Evolutionary conservation across 2,113 vertebrate species (phyloP), one percentile per base, ranked within the genome.

Genomic region (Aptenodytes forsteri): DNA sequence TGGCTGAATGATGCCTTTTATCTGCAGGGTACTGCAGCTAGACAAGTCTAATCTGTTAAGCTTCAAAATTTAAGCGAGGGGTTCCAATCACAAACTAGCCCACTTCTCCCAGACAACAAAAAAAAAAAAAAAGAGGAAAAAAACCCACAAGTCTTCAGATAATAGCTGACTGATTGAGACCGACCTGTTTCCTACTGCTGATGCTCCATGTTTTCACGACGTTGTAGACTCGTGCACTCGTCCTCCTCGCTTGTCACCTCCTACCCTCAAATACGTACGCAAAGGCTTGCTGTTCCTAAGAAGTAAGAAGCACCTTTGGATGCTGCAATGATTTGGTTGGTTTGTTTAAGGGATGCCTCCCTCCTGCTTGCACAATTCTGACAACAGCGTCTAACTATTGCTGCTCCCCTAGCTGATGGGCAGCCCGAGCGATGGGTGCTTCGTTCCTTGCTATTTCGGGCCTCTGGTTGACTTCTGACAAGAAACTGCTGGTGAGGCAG

Each of bases 301-400:
- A 56, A 40, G 36, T 4, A 66, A 38, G 49, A 30, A 66, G 20
- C 10, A 18, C 52, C 13, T 67, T 47, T 18, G 23, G 40, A 13
- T 61, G n/a, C 26, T 27, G 11, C 10, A 15, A 2, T 49, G 54
- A 27, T 13, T 38, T 38, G 20, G 30, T 44, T 58, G 8, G 40
- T 36, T 71, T 76, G 11, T 52, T 84, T 76, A 67, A 65, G 55
- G 29, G 40, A 47, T 64, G 40, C 5, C 16, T 76, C 30, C 13
- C 36, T 71, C 34, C 49, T 36, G 7, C 21, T 38, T 55, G 42
- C 25, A 26, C 21, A 16, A 7, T 10, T 56, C 65, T 58, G 58
- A n/a, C 15, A 21, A 4, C 13, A 7, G 22, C 0, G 0, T 20
- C 72, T 19, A 36, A 46, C 10, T 34, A 20, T 2, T 29, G 62